Base-by-base conservation (phyloP, 2,113 vertebrate species). In the Alethe diademata region DNA sequence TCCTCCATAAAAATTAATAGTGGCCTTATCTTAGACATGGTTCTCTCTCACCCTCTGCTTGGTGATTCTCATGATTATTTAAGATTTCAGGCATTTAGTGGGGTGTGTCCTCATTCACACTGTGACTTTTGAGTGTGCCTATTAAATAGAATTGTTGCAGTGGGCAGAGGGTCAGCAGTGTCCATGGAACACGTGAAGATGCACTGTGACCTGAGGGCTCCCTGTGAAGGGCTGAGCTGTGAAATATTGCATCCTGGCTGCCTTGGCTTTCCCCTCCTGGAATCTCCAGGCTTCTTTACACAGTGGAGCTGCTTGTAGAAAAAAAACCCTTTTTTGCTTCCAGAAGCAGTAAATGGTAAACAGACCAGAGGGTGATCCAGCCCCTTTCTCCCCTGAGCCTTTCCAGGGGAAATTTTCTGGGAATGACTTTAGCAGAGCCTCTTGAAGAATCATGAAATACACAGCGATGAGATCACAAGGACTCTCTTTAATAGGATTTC, bases 401-500 rank as follows among this genome's bases (percentile, higher is more conserved):
- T 58, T 93, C 90, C 94, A 91, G 86, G 93, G 86, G 71, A 91
- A 95, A 71, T 96, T 88, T 94, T 91, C 94, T 69, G 74, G 78
- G 90, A 96, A 92, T 91, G 75, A 91, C 94, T 97, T 93, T 94
- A 96, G 64, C 78, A 94, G 95, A 95, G 67, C 79, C 69, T 51
- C 72, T 84, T 89, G 65, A 92, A 94, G 71, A 90, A 75, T 91
- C 67, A 14, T 95, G 96, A 97, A 97, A 96, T 90, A 70, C 66
- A 43, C 38, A 73, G 91, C n/a, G 14, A 93, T 96, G 91, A 90
- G 90, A 92, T 95, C 96, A 95, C 88, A 95, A 94, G 87, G 80
- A 87, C 91, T 95, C 87, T 79, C 43, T 96, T 96, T 94, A 94
- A 88, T 85, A 94, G 91, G 82, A 93, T 95, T 96, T 92, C 95